Evolutionary conservation across 2,888 invertebrate genomes (phyloP), one percentile per base, ranked within the genome.

Genomic region (Pyralis farinalis): DNA sequence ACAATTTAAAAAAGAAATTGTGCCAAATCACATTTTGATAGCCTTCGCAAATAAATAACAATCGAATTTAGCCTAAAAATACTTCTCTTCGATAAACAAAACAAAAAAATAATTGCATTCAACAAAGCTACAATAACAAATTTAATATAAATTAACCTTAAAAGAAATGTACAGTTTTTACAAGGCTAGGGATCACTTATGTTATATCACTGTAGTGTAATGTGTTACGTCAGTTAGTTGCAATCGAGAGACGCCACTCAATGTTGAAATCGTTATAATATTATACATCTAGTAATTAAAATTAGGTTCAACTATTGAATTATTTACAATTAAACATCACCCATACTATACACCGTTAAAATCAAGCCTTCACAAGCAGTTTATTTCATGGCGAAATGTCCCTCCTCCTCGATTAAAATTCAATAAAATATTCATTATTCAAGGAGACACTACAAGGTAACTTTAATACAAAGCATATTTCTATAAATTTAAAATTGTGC

Each of bases 31-130:
- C 79, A 75, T 83, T 81, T 81, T 16, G 81, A 79, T 78, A 85
- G 72, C 71, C 79, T 78, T 71, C 82, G 78, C 72, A 84, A 87
- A 87, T 87, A 88, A 88, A 87, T 87, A 88, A 88, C 87, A 88
- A 85, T 83, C 70, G 81, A 87, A 85, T 87, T 85, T 86, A 87
- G 86, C 81, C 86, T 87, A 87, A 77, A 46, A 86, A 86, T 85
- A 84, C 84, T 85, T 84, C 74, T 78, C 71, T 81, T 85, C 78
- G 74, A 86, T 84, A 85, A 83, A 86, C 81, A 88, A 87, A 88
- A 87, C 86, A 87, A 86, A 86, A 86, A 84, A 86, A 86, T 86
- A 87, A 85, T 88, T 84, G 87, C 84, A 87, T 88, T 85, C 83
- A 87, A 87, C 87, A 86, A 86, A 87, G 87, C 87, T 85, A 85